A percentile compares a stretch with the other conserved stretches of the same genome.
Evolutionary conservation across 2,113 vertebrate species (phyloP).

Genomic region (Callocephalon fimbriatum): DNA sequence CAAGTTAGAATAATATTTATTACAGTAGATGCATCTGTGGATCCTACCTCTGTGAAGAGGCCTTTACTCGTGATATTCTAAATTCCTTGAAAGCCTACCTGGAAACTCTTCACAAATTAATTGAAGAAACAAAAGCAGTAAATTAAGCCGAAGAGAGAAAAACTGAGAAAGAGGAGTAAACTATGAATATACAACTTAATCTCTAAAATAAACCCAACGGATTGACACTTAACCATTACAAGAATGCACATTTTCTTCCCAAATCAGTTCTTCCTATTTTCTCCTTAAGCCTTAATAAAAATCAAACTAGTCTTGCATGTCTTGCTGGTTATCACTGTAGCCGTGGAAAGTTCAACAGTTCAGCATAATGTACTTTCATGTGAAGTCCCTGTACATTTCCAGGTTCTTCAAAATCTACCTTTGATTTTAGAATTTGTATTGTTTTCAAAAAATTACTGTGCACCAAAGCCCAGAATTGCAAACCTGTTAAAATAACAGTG

Average conservation of each 20-base stretch:
- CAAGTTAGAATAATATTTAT: neutral
- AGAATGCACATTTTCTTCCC: neutral
- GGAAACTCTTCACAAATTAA: neutral
- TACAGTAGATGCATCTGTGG: neutral
- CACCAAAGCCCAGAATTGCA: neutral
- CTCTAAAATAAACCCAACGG: accelerated
- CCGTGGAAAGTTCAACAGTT: neutral
- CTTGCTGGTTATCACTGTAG: neutral
- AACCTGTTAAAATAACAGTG: neutral
- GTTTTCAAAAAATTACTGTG: neutral
- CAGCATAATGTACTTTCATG: neutral
- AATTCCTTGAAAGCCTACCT: neutral
- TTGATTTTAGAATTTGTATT: neutral
- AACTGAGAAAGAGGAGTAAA: neutral
- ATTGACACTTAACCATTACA: neutral
- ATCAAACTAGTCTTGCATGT: neutral
- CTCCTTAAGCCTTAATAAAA: neutral
- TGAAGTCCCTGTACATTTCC: neutral
- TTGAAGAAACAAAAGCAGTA: neutral
- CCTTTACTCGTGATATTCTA: neutral
- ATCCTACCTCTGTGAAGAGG: neutral
- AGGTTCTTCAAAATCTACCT: neutral
- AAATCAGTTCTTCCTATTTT: neutral
- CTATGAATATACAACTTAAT: neutral
- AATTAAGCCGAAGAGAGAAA: neutral